Base-by-base conservation (phyloP, 1,140 invertebrate genomes). In the Neodiprion virginianus region DNA sequence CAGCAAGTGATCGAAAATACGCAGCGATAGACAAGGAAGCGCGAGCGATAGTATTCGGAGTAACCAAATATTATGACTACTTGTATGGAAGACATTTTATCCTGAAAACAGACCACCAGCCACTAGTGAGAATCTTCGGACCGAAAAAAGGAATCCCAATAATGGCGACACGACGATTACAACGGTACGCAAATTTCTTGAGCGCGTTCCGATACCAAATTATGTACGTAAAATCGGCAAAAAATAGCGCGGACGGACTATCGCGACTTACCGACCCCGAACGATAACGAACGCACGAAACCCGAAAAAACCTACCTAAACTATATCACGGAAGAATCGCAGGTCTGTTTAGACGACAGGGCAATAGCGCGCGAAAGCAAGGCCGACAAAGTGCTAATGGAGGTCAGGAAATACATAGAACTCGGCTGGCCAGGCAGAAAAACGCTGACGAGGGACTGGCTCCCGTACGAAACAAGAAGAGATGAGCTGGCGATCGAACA, bases 1-100 rank as follows among this genome's bases (percentile, higher is more conserved):
- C 66, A 17, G 10, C 68, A 48, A 69, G 75, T 67, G 83, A 74
- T 49, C 69, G 14, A 76, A 89, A 87, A 74, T 90, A 91, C 74
- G 74, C 84, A 14, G 86, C 88, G 73, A 85, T 90, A 17, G 86
- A 91, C 72, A 89, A 87, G 75, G 90, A 92, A 81, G 85, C 85
- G 21, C 73, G 89, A 9, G 82, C 83, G 7, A 82, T 91, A 8
- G 75, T 90, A 8, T 89, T 79, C 77, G 86, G 82, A 9, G 81
- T 90, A n/a, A 85, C 86, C 72, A 89, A 87, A 73, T 91, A 90
- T 73, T 83, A 87, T 50, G 71, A 84, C 12, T 91, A 88, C 73
- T 66, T 91, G 3, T 86, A 82, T 79, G 88, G 89, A 28, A 78
- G 87, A 12, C 77, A 85, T 74, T 89, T 89, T 76, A 72, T 77